Conservation (phyloP, 1,140 invertebrate genomes). For the Drosophila orena region DNA sequence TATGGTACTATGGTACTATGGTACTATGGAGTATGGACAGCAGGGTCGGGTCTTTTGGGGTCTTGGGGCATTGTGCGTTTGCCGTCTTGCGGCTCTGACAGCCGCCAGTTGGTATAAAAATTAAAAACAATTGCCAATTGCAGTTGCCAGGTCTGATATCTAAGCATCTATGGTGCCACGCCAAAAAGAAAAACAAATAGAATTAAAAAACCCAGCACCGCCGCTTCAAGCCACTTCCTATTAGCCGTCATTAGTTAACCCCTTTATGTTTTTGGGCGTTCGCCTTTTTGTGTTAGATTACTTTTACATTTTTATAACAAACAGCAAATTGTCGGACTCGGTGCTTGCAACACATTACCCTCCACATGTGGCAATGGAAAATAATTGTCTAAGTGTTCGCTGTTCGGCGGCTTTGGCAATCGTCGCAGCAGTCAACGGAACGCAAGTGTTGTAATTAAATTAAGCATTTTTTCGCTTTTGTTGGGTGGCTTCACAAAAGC, state of each 20-base stretch:
- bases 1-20: too few species aligned
- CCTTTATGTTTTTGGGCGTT: slow-evolving; percentile 31
- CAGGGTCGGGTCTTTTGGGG: slow-evolving; percentile 4
- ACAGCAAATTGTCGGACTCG: slow-evolving; percentile 28
- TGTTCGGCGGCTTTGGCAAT: slow-evolving; percentile 71
- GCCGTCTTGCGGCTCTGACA: slow-evolving; percentile 45
- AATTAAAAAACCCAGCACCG: slow-evolving; percentile 12
- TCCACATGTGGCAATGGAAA: slow-evolving; percentile 70
- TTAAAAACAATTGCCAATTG: slow-evolving; percentile 60
- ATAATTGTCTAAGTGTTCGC: slow-evolving; percentile 75
- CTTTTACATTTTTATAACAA: slow-evolving; percentile 18
- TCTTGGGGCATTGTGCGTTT: slow-evolving; percentile 64
- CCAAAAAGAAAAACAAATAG: slow-evolving; percentile 8
- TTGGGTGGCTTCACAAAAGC: slow-evolving; percentile 56
- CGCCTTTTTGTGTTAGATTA: slow-evolving; percentile 2
- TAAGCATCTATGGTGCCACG: slow-evolving; percentile 56
- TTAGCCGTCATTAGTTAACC: slow-evolving; percentile 60
- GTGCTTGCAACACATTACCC: slow-evolving; percentile 70
- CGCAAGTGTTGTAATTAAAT: slow-evolving; percentile 82
- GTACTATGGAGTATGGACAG: not conserved
- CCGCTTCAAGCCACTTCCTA: slow-evolving; percentile 29
- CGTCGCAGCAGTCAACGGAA: slow-evolving; percentile 77
- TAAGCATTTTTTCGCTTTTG: slow-evolving; percentile 72
- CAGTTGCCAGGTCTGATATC: slow-evolving; percentile 50
- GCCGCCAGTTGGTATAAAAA: slow-evolving; percentile 36